Base-by-base conservation (phyloP, 1,140 invertebrate genomes). In the Drosophila seguyi region DNA sequence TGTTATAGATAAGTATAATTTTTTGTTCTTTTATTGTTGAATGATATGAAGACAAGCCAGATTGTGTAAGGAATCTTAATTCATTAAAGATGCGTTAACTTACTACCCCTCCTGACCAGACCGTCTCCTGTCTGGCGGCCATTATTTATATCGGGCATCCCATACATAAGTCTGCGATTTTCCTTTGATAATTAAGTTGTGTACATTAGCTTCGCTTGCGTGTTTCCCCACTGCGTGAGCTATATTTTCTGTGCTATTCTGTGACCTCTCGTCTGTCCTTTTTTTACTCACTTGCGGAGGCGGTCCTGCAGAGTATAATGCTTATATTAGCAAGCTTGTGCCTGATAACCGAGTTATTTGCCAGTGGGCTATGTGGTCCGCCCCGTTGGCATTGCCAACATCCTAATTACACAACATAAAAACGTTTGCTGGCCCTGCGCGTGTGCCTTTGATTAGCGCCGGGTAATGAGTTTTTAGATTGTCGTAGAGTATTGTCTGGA, bases 171-270 rank as follows among this genome's bases (percentile, higher is more conserved):
- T 77, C 74, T 77, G 73, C 62, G 74, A 77, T 77, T 77, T 77
- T 59, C 63, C 56, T 77, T 77, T 77, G 73, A 77, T 77, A 77
- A 77, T 77, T 77, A 77, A 77, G 74, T 68, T 77, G 74, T 77
- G 74, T 77, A 77, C 74, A 77, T 77, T 77, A 77, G 74, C 58
- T 68, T 53, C 18, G 62, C 48, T 77, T 77, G 73, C 74, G 74
- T 77, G 74, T 77, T 67, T 53, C 56, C 74, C 38, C 41, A 59
- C 74, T 77, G 74, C 74, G 74, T 77, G 74, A 41, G 55, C 55
- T 16, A 20, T 48, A 36, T 41, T 57, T 53, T 62, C 66, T 36
- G 6, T 45, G 34, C 31, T 18, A 29, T 31, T 29, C 25, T 18
- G 13, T 41, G 36, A 18, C 41, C 27, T 13, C 56, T 27, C 39